Evolutionary conservation across 2,113 vertebrate species (phyloP).

Genomic region (Austrofundulus limnaeus): DNA sequence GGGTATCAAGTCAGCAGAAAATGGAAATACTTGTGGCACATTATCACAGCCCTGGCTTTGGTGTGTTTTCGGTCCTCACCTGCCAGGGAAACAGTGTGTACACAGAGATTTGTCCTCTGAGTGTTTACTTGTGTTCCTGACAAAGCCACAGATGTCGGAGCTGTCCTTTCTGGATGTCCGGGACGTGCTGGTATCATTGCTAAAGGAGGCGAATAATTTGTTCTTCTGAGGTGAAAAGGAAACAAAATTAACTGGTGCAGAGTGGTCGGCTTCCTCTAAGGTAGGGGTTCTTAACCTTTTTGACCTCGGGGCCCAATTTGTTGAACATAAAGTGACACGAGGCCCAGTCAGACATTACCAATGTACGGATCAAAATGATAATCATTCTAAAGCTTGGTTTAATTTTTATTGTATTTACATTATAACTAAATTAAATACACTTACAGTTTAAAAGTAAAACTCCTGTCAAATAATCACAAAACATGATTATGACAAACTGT

Average conservation of each 20-base stretch:
- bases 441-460: too few relatives aligned
- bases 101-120: conserved; percentile 44
- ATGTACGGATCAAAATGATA: too few relatives aligned
- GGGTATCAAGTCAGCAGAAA: conserved; percentile 39
- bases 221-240: conserved; percentile 47
- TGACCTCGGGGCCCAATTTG: too few relatives aligned
- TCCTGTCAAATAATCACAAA: too few relatives aligned
- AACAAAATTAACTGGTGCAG: conserved; percentile 58
- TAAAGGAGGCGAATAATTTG: conserved; percentile 65
- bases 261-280: conserved; percentile 20
- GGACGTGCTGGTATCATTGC: conserved; percentile 37
- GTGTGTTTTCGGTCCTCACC: conserved; percentile 23
- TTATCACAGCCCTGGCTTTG: conserved; percentile 50
- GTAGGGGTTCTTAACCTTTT: too few relatives aligned
- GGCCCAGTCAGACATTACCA: too few relatives aligned
- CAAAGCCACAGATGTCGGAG: conserved; percentile 34
- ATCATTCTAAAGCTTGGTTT: too few relatives aligned
- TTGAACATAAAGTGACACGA: too few relatives aligned
- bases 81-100: conserved; percentile 23
- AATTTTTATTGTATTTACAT: too few relatives aligned
- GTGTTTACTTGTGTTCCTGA: conserved; percentile 48
- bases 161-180: conserved; percentile 47
- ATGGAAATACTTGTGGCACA: conserved; percentile 23
- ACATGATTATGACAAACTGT: too few relatives aligned
- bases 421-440: too few relatives aligned